Evolutionary conservation across 2,888 invertebrate species (phyloP).

Genomic region (Drosophila limbata): DNA sequence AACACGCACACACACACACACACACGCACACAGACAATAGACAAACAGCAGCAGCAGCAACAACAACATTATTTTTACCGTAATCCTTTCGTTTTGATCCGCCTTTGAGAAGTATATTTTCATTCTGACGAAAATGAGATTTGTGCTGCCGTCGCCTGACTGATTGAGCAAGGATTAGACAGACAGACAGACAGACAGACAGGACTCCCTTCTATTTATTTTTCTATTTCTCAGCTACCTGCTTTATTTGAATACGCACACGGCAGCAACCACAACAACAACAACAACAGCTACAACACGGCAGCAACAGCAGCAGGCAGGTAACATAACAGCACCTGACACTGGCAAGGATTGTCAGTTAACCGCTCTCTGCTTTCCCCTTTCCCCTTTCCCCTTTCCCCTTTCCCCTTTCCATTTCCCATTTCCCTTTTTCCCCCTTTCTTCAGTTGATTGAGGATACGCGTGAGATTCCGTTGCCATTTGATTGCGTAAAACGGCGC

Average conservation of each 20-base stretch:
- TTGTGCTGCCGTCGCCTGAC: constrained; percentile 45
- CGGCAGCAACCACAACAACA: constrained; percentile 10
- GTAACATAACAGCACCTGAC: constrained; percentile 37
- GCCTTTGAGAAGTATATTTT: constrained; percentile 77
- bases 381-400: neutral
- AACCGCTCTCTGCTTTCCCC: constrained; percentile 6
- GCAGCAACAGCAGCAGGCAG: constrained; percentile 33
- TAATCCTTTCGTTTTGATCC: constrained; percentile 81
- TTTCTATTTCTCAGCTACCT: constrained; percentile 34
- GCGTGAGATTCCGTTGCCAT: constrained; percentile 58
- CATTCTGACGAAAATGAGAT: constrained; percentile 77
- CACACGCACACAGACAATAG: constrained; percentile 52
- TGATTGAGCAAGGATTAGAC: constrained; percentile 71
- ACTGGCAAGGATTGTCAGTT: constrained; percentile 16
- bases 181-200: constrained; percentile 1
- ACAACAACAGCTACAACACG: constrained; percentile 13
- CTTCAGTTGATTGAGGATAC: constrained; percentile 43
- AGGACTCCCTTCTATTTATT: constrained; percentile 10
- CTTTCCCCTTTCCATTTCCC: constrained; percentile 3
- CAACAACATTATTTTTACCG: constrained; percentile 70
- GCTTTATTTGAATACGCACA: constrained; percentile 69
- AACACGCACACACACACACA: constrained; percentile 47
- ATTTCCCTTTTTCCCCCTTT: constrained; percentile 5
- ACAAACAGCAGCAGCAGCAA: constrained; percentile 30
- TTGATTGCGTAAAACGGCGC: constrained; percentile 71